Percentiles rank a stretch among this genome's conserved stretches.
Evolutionary conservation across 2,888 invertebrate genomes (phyloP).

Genomic region (Tipula vernalis): DNA sequence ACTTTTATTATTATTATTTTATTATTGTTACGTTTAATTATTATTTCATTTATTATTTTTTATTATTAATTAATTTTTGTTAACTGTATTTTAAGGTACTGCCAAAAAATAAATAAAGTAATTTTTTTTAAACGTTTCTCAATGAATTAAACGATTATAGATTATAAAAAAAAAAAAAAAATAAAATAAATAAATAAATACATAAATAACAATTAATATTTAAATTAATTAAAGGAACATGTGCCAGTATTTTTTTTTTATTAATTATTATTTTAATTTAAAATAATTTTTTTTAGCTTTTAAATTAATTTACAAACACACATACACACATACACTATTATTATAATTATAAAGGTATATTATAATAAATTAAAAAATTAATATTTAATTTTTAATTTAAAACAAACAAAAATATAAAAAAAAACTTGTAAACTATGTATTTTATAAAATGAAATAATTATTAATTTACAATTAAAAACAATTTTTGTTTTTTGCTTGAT

Average conservation of each 20-base stretch:
- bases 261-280: slow-evolving; percentile 7
- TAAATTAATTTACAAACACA: not conserved
- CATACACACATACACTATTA: not conserved
- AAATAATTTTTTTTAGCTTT: not conserved
- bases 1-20: not conserved
- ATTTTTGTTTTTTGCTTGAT: slow-evolving; percentile 7
- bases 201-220: not conserved
- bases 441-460: slow-evolving; percentile 8
- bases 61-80: not conserved
- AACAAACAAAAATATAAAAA: not conserved
- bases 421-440: slow-evolving; percentile 5
- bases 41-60: not conserved
- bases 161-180: not conserved
- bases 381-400: not conserved
- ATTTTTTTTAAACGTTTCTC: not conserved
- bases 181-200: not conserved
- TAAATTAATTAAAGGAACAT: slow-evolving; percentile 9
- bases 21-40: not conserved
- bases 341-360: not conserved
- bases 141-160: not conserved
- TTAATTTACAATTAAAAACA: not conserved
- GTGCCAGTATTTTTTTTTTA: slow-evolving; percentile 8
- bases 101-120: not conserved
- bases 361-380: not conserved
- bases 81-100: not conserved